phyloP scores from a whole-genome alignment of 2,113 vertebrate species.

The Nerophis lumbriciformis region DNA sequence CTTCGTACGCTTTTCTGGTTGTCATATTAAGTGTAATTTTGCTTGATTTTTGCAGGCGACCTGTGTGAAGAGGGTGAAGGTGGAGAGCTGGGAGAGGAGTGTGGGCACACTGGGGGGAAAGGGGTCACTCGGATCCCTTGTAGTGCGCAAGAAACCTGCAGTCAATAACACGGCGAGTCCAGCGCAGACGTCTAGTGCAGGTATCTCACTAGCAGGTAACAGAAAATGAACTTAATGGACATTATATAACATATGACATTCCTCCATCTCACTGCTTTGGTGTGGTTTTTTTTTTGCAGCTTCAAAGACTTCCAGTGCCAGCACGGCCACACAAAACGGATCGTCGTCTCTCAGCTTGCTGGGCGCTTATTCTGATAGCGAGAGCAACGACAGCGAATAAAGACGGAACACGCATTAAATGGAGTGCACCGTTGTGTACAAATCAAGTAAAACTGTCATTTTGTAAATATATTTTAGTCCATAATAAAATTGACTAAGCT shows the following conservation, averaged over 20 bases:
- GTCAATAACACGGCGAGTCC: slow-evolving; percentile 19
- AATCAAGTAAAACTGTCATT: neutral
- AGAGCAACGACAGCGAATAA: slow-evolving; percentile 69
- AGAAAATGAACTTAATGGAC: neutral
- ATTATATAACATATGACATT: neutral
- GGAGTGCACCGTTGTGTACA: neutral
- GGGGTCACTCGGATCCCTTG: slow-evolving; percentile 64
- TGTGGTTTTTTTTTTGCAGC: slow-evolving; percentile 34
- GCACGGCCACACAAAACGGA: slow-evolving; percentile 30
- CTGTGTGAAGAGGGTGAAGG: slow-evolving; percentile 69
- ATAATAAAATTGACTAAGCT: neutral
- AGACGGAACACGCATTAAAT: neutral
- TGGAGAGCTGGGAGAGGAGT: slow-evolving; percentile 78
- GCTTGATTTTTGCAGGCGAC: slow-evolving; percentile 36
- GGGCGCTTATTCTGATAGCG: slow-evolving; percentile 75
- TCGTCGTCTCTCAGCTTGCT: slow-evolving; percentile 76
- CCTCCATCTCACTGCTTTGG: no score
- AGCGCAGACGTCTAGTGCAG: slow-evolving; percentile 2
- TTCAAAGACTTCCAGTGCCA: slow-evolving; percentile 10
- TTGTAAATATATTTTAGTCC: neutral
- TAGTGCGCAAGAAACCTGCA: slow-evolving; percentile 74
- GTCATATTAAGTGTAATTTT: neutral
- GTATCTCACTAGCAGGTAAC: slow-evolving; percentile 44
- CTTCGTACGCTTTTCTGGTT: neutral
- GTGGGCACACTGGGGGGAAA: slow-evolving; percentile 67